Conservation (phyloP, 2,888 invertebrate genomes). For the Oscheius sp. region DNA sequence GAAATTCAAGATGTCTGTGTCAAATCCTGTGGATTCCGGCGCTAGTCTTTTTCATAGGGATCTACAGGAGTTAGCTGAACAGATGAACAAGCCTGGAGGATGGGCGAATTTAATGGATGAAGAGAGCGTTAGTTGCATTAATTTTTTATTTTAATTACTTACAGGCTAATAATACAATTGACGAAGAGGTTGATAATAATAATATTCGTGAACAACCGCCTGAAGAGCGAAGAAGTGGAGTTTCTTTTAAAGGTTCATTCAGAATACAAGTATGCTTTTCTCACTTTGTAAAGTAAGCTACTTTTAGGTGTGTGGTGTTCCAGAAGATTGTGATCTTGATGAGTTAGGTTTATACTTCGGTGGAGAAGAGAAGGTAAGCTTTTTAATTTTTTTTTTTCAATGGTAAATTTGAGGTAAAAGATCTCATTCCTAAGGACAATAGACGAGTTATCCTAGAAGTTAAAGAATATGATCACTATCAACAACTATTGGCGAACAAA, state of each 20-base stretch:
- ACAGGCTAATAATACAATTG: slow-evolving; percentile 20
- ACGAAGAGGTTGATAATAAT: no score
- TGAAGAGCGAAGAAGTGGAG: no score
- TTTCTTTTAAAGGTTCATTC: background rate
- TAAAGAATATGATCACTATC: no score
- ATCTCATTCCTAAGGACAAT: background rate
- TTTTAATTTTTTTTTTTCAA: background rate
- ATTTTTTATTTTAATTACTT: background rate
- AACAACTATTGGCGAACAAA: no score
- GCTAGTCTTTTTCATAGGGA: slow-evolving; percentile 20
- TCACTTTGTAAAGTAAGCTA: no score
- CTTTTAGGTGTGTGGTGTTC: background rate
- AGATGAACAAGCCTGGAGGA: slow-evolving; percentile 30
- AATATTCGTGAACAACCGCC: no score
- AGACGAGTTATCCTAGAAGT: background rate
- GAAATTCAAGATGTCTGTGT: slow-evolving; percentile 33
- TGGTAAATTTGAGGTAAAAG: background rate
- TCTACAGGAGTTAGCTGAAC: slow-evolving; percentile 27
- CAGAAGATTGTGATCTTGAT: background rate
- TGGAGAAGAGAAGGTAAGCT: background rate
- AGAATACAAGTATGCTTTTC: no score
- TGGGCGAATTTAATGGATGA: slow-evolving; percentile 29
- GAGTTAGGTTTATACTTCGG: slow-evolving; percentile 17
- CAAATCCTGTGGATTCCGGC: slow-evolving; percentile 30
- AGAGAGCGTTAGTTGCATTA: slow-evolving; percentile 10